Evolutionary conservation across 2,113 vertebrate genomes (phyloP).

Genomic region (Daphoenositta chrysoptera): DNA sequence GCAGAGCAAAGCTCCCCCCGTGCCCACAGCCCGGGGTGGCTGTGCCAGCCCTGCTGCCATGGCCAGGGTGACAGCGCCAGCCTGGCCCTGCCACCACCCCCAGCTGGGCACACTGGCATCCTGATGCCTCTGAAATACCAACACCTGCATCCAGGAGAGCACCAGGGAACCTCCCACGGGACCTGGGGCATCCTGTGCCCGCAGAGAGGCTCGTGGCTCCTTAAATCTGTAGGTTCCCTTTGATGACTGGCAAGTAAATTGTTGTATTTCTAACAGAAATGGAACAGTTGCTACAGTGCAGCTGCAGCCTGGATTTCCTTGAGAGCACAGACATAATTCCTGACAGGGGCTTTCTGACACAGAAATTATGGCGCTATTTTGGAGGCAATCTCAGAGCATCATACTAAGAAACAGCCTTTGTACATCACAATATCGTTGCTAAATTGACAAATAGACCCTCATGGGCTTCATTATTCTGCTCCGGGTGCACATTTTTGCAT

Average conservation of each 20-base stretch:
- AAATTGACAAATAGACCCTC: constrained; percentile 39
- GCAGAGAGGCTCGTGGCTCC: rapidly evolving
- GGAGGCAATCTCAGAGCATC: constrained; percentile 16
- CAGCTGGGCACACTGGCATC: rapidly evolving
- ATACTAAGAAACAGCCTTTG: background rate
- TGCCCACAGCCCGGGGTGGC: background rate
- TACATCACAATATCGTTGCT: constrained; percentile 2
- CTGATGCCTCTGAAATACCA: background rate
- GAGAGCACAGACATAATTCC: background rate
- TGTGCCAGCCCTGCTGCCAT: background rate
- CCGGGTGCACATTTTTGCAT: background rate
- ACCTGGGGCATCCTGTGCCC: rapidly evolving
- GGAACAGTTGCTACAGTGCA: background rate
- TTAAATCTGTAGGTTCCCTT: background rate
- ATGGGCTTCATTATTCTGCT: background rate
- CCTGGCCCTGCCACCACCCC: background rate
- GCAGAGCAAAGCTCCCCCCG: background rate
- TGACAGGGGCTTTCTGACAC: constrained; percentile 1
- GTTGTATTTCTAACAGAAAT: background rate
- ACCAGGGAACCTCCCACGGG: rapidly evolving
- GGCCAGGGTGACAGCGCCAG: background rate
- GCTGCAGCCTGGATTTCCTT: constrained; percentile 4
- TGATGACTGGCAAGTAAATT: background rate
- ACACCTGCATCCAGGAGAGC: rapidly evolving
- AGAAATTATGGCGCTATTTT: background rate